These are phyloP conservation scores for Anoplius nigerrimus DNA, from an alignment of 2,888 invertebrate species.

Conservation along the genomic window DNA sequence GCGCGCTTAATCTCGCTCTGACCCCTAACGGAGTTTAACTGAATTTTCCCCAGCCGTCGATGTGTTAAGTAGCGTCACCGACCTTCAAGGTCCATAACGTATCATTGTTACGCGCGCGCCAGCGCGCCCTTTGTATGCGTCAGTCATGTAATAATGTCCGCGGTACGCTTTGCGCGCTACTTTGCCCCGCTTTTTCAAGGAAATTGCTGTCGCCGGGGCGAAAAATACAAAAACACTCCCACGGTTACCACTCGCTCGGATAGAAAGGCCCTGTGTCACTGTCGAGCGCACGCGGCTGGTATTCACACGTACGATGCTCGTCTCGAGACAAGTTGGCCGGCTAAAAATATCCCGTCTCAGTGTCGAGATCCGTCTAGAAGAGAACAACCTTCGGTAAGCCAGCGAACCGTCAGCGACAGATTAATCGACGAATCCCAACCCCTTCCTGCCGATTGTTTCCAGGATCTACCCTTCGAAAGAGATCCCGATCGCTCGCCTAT, in stretches of 20 bases:
- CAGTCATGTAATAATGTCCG: constrained; percentile 29
- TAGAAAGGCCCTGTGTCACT: constrained; percentile 40
- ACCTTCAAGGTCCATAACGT: constrained; percentile 8
- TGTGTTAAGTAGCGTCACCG: too few relatives aligned
- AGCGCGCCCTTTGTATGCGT: constrained; percentile 27
- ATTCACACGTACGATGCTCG: too few relatives aligned
- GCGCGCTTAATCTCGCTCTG: too few relatives aligned
- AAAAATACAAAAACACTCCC: constrained; percentile 1
- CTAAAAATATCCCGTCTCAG: too few relatives aligned
- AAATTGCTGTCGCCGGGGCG: constrained; percentile 31
- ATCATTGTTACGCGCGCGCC: constrained; percentile 12
- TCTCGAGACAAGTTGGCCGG: neutral
- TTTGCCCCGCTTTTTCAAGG: constrained; percentile 27
- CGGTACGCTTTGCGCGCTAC: constrained; percentile 9
- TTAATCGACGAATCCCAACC: too few relatives aligned
- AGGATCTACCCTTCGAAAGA: constrained; percentile 15
- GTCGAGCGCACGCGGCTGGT: constrained; percentile 22
- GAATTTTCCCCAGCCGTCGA: too few relatives aligned
- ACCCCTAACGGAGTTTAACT: too few relatives aligned
- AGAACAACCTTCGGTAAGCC: too few relatives aligned
- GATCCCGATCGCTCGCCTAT: constrained; percentile 11
- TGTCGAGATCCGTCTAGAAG: too few relatives aligned
- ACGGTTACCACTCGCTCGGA: constrained; percentile 7
- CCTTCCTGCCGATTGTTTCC: neutral
- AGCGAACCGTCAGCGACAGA: too few relatives aligned